A percentile compares a stretch with the other conserved stretches of the same genome.
Evolutionary conservation across 2,797 vertebrate genomes (phyloP).

Genomic region (Pachyuromys duprasi): DNA sequence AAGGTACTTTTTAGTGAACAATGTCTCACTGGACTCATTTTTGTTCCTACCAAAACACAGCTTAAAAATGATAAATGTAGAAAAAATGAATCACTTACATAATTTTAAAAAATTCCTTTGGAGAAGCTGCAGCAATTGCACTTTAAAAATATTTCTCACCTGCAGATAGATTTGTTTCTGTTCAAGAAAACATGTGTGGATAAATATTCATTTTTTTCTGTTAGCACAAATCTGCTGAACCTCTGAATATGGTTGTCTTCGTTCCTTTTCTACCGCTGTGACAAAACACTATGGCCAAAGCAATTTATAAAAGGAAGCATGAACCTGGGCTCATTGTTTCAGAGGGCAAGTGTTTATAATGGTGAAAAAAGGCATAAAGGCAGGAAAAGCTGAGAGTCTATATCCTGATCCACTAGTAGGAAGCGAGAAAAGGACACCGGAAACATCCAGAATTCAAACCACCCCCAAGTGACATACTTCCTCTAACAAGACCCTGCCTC

Average conservation of each 20-base stretch:
- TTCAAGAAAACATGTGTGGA: not conserved
- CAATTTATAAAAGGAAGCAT: not conserved
- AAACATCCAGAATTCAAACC: not conserved
- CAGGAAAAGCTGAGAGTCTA: not conserved
- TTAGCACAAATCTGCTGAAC: not conserved
- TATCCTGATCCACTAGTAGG: not conserved
- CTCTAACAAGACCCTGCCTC: not conserved
- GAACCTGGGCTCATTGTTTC: not conserved
- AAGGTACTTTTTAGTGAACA: constrained; percentile 16
- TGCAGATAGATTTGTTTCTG: not conserved
- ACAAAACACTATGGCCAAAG: not conserved
- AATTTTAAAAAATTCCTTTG: not conserved
- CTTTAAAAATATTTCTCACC: constrained; percentile 56
- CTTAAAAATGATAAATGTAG: not conserved
- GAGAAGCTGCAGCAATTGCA: not conserved
- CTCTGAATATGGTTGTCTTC: not conserved
- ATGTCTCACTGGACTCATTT: not conserved
- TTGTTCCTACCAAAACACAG: not conserved
- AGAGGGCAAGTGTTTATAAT: not conserved
- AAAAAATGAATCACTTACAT: not conserved
- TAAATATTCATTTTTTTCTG: constrained; percentile 9
- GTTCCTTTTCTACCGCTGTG: not conserved
- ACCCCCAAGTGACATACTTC: not conserved
- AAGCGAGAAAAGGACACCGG: not conserved
- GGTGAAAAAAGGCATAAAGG: not conserved